Base-by-base conservation (phyloP, 2,888 invertebrate species). In the Chrysotoxum bicinctum region DNA sequence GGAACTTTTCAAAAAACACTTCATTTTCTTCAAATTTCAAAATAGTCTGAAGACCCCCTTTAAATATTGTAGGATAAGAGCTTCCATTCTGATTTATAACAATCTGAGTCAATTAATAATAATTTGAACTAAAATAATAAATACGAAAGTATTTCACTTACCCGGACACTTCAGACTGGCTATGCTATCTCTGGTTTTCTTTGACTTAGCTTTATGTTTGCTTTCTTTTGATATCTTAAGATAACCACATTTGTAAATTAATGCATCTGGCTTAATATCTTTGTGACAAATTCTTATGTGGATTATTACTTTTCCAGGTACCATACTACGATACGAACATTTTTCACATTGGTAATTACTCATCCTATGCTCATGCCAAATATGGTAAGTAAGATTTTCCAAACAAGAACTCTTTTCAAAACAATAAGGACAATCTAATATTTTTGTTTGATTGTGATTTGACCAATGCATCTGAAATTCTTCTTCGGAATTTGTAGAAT, bases 401-500 rank as follows among this genome's bases (percentile, higher is more conserved):
- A 35, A 21, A n/a, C 14, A 26, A 1, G 74, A 16, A 26, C 12
- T 56, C 40, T 45, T 64, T 8, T 19, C n/a, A 1, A 16, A 1
- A 16, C 84, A 84, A 26, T 84, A 84, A 9, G 84, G 54, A 54
- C 84, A 80, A 16, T 12, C 16, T 14, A 43, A 43, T 12, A 40
- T 23, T 5, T 2, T 12, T 16, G 12, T 35, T 14, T 8, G 14
- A 10, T 37, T 50, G 5, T n/a, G 26, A 52, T 37, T 19, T 3
- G 2, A 10, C 8, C 87, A 75, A 85, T 89, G 89, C 1, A 81
- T 21, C 5, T 77, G 30, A 2, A 89, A 87, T 43, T 87, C 88
- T 0, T 35, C 32, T 0, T 52, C 40, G n/a, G 43, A 26, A 54
- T 89, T 87, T 16, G 88, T 88, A 0, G 89, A 88, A 73, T 78